phyloP scores from a whole-genome alignment of 2,888 invertebrate species.

The Meghimatium bilineatum region DNA sequence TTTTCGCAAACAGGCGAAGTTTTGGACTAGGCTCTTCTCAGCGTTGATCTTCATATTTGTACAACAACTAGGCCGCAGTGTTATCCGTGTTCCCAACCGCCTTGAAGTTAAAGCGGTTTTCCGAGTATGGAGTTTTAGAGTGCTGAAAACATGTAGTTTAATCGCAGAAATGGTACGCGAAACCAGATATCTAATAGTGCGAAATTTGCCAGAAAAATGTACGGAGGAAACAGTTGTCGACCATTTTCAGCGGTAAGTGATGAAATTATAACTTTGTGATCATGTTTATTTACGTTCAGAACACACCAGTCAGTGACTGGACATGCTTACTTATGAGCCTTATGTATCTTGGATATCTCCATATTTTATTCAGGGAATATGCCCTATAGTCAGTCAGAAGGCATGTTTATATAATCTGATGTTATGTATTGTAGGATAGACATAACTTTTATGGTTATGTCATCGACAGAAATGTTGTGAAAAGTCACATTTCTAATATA shows the following conservation, averaged over 20 bases:
- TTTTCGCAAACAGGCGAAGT: conserved; percentile 1
- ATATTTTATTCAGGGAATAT: too few relatives aligned
- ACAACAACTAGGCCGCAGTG: conserved; percentile 35
- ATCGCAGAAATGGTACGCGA: conserved; percentile 93
- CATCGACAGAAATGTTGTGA: too few relatives aligned
- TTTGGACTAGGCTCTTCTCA: conserved; percentile 24
- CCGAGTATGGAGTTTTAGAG: conserved; percentile 52
- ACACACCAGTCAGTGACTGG: too few relatives aligned
- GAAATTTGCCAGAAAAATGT: conserved; percentile 99
- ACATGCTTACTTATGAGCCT: too few relatives aligned
- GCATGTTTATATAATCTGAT: too few relatives aligned
- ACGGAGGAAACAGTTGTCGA: conserved; percentile 97
- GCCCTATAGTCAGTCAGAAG: too few relatives aligned
- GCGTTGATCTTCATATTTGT: conserved; percentile 19
- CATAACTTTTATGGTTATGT: too few relatives aligned
- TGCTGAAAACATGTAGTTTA: conserved; percentile 57
- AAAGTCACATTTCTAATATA: too few relatives aligned
- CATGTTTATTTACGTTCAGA: too few relatives aligned
- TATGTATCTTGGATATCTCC: too few relatives aligned
- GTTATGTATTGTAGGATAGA: too few relatives aligned
- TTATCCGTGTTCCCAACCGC: not conserved
- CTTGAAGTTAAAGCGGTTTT: conserved; percentile 13
- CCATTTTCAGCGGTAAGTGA: conserved; percentile 95
- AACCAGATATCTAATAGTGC: conserved; percentile 99
- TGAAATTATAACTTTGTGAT: too few relatives aligned